Conservation (phyloP, 2,888 invertebrate genomes). For the Oasisia sp. region DNA sequence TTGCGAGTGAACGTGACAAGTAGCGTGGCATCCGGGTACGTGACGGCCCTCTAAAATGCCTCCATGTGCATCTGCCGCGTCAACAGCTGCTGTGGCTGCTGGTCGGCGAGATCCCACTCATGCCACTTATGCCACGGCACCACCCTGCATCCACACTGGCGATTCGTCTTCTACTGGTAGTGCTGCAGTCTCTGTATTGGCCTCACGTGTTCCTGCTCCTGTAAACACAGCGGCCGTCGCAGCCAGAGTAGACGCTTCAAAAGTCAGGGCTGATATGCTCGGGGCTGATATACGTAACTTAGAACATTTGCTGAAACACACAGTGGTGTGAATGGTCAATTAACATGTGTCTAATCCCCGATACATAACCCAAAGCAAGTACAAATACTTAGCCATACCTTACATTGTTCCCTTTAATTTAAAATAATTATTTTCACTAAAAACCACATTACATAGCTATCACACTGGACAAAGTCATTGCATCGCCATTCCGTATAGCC, state of each 20-base stretch:
- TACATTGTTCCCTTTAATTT: too few species aligned
- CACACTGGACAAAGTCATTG: too few species aligned
- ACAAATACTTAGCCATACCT: too few species aligned
- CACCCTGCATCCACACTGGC: neutral
- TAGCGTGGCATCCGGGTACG: neutral
- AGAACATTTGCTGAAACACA: too few species aligned
- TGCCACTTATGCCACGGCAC: neutral
- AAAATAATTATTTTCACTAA: too few species aligned
- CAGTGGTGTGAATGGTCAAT: too few species aligned
- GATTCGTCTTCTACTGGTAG: neutral
- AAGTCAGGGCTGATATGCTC: neutral
- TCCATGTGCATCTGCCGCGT: too few species aligned
- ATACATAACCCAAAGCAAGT: too few species aligned
- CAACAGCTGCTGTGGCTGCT: neutral
- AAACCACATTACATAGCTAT: too few species aligned
- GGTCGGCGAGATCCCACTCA: neutral
- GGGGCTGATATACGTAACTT: too few species aligned
- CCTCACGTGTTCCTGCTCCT: neutral
- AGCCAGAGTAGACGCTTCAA: neutral
- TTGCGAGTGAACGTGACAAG: neutral
- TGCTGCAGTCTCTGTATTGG: neutral
- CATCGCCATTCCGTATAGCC: too few species aligned
- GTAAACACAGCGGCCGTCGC: neutral
- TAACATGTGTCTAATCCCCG: too few species aligned
- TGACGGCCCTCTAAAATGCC: neutral